A percentile compares a stretch with the other conserved stretches of the same genome.
Conservation (phyloP, 2,797 vertebrate genomes). For the Coracias cyanogaster region DNA sequence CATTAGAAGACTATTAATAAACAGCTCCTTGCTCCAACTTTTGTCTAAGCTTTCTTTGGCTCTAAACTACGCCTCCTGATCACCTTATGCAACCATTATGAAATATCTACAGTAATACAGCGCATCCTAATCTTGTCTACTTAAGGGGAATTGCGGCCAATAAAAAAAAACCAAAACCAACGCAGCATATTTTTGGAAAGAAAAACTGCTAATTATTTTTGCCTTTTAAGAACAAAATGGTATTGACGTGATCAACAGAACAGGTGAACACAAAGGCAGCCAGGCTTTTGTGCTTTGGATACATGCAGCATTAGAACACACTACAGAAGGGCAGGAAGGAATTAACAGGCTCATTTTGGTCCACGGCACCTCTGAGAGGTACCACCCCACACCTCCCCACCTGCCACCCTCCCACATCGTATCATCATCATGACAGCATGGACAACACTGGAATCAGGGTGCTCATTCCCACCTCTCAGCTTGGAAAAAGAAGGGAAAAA, state of each 20-base stretch:
- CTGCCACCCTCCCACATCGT: neutral
- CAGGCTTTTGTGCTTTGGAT: slow-evolving; percentile 73
- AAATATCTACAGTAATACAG: neutral
- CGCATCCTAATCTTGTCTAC: neutral
- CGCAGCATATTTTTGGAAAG: neutral
- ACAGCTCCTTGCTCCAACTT: neutral
- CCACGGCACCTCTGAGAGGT: neutral
- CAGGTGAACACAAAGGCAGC: slow-evolving; percentile 82
- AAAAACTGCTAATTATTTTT: slow-evolving; percentile 87
- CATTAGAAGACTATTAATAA: neutral
- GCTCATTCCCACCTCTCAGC: neutral
- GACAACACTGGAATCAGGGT: neutral
- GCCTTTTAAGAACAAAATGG: slow-evolving; percentile 76
- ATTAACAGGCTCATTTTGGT: slow-evolving; percentile 56
- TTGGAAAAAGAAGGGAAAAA: neutral
- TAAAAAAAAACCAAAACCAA: neutral
- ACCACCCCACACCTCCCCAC: neutral
- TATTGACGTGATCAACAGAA: slow-evolving; percentile 73
- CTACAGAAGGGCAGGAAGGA: neutral
- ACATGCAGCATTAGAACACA: slow-evolving; percentile 32
- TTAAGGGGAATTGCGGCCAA: neutral
- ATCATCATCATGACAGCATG: neutral
- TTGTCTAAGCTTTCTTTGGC: neutral
- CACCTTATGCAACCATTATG: neutral
- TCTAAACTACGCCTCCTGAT: neutral